phyloP scores from a whole-genome alignment of 2,888 invertebrate species.

The Falcaria lacertinaria region DNA sequence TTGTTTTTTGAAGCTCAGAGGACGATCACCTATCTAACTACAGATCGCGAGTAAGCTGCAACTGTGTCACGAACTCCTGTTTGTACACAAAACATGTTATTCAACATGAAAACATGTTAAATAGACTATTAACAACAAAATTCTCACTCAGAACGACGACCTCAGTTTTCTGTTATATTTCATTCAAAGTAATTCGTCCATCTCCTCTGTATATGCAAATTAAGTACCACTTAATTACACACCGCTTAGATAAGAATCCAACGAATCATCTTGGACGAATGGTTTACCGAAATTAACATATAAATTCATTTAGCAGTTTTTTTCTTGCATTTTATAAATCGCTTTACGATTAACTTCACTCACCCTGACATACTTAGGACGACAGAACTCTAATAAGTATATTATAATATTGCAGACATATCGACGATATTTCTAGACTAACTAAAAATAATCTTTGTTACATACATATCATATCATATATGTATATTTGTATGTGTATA shows the following conservation, averaged over 20 bases:
- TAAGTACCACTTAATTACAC: constrained; percentile 56
- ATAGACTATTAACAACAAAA: constrained; percentile 22
- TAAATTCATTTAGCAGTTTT: constrained; percentile 39
- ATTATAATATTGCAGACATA: too few relatives aligned
- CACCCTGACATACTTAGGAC: neutral
- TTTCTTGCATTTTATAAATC: constrained; percentile 9
- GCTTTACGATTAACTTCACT: constrained; percentile 12
- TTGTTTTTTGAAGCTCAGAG: too few relatives aligned
- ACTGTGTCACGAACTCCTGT: too few relatives aligned
- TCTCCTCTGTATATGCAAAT: constrained; percentile 54
- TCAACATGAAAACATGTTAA: too few relatives aligned
- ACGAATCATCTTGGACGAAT: constrained; percentile 39
- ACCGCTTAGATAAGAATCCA: constrained; percentile 39
- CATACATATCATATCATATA: too few relatives aligned
- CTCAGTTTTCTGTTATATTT: constrained; percentile 44
- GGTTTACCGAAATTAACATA: constrained; percentile 40
- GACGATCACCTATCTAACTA: too few relatives aligned
- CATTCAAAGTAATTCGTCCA: constrained; percentile 45
- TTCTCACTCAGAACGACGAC: constrained; percentile 58
- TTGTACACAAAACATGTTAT: constrained; percentile 9
- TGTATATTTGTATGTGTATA: too few relatives aligned
- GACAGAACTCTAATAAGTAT: neutral
- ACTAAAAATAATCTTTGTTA: too few relatives aligned
- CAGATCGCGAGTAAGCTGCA: too few relatives aligned
- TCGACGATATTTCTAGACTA: too few relatives aligned